Conservation (phyloP, 2,888 invertebrate species). For the Dioctria linearis region DNA sequence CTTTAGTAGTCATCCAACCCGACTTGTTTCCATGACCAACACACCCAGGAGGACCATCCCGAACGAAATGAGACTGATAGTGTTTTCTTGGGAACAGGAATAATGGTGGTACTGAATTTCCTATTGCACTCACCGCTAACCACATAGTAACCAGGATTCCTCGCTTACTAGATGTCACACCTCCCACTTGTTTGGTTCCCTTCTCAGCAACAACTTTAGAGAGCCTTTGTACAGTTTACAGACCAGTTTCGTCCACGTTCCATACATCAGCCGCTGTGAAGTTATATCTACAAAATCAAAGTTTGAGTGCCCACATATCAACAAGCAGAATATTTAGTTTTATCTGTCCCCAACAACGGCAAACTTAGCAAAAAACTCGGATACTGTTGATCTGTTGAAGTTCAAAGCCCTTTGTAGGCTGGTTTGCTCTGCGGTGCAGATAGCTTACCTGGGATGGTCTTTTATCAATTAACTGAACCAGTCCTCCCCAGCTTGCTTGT, state of each 20-base stretch:
- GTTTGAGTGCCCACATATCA: not conserved
- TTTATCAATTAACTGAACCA: not conserved
- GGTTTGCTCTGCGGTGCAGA: not conserved
- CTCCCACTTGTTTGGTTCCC: constrained; percentile 33
- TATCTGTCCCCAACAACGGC: not conserved
- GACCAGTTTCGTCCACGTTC: constrained; percentile 53
- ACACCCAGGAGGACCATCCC: not conserved
- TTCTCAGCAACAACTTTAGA: constrained; percentile 18
- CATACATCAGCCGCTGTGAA: constrained; percentile 20
- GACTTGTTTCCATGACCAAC: constrained; percentile 28
- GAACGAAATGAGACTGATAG: constrained; percentile 17
- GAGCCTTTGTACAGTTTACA: constrained; percentile 36
- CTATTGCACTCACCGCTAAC: constrained; percentile 28
- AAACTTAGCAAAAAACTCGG: not conserved
- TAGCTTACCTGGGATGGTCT: constrained; percentile 8
- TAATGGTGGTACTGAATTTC: constrained; percentile 44
- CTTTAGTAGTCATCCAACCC: constrained; percentile 63
- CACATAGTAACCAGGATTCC: constrained; percentile 48
- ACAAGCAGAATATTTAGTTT: not conserved
- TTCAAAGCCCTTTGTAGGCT: not conserved
- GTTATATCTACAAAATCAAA: constrained; percentile 4
- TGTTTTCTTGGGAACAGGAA: constrained; percentile 45
- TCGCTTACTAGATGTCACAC: constrained; percentile 21
- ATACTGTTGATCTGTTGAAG: constrained; percentile 2
- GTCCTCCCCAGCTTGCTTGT: not conserved